phyloP scores from a whole-genome alignment of 1,140 invertebrate genomes.

The Drosophila grimshawi region DNA sequence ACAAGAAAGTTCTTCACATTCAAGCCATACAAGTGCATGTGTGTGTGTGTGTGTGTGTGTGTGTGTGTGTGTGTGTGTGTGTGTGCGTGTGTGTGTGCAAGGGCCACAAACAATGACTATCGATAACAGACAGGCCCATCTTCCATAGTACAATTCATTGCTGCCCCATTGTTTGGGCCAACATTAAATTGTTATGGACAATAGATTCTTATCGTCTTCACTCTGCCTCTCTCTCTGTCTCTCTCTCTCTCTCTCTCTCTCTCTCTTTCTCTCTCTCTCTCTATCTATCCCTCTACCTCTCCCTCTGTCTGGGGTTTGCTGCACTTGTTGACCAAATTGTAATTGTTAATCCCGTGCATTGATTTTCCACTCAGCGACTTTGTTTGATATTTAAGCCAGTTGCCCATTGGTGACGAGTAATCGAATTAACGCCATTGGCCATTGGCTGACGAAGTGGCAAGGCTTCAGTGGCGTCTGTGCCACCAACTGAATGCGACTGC shows the following conservation, averaged over 20 bases:
- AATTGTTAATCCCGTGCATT: constrained; percentile 77
- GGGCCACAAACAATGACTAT: constrained; percentile 69
- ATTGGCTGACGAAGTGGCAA: constrained; percentile 45
- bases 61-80: constrained; percentile 2
- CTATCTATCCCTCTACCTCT: background rate
- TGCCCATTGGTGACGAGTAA: constrained; percentile 33
- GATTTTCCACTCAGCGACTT: constrained; percentile 57
- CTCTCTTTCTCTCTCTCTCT: background rate
- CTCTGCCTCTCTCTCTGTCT: background rate
- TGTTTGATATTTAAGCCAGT: constrained; percentile 34
- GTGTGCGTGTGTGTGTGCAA: constrained; percentile 23
- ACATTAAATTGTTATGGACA: constrained; percentile 64
- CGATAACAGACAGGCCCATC: constrained; percentile 58
- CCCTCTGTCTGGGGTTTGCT: background rate
- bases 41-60: background rate
- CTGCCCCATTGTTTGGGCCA: constrained; percentile 18
- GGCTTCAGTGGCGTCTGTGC: background rate
- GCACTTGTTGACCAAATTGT: constrained; percentile 67
- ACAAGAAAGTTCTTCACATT: constrained; percentile 18
- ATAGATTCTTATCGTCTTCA: constrained; percentile 39
- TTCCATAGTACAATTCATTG: constrained; percentile 38
- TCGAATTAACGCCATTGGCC: constrained; percentile 58
- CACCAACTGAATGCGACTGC: constrained; percentile 6
- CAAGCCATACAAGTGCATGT: constrained; percentile 4
- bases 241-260: background rate